These are phyloP conservation scores for Corythoichthys haematopterus DNA, from an alignment of 2,113 vertebrate genomes.

Conservation along the genomic window DNA sequence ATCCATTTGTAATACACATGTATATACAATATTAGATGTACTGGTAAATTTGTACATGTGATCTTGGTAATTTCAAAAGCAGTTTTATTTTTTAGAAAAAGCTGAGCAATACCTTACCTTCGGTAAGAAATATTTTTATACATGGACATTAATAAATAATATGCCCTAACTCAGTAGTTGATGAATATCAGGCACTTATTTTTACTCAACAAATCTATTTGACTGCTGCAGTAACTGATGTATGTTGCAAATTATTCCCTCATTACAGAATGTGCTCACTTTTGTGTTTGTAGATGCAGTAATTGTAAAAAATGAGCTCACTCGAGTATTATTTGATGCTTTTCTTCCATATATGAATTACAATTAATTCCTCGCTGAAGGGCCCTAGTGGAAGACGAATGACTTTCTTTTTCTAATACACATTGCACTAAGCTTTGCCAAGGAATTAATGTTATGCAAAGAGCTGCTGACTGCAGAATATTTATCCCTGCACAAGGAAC, in stretches of 20 bases:
- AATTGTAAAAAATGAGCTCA: conserved; percentile 59
- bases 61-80: too few species aligned
- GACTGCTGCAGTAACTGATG: conserved; percentile 38
- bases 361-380: conserved; percentile 50
- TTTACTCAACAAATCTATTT: not conserved
- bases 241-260: conserved; percentile 53
- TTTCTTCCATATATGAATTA: conserved; percentile 41
- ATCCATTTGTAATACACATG: not conserved
- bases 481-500: conserved; percentile 47
- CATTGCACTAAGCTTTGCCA: conserved; percentile 52
- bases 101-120: not conserved
- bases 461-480: conserved; percentile 56
- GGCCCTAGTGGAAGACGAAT: conserved; percentile 49
- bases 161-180: not conserved
- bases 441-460: conserved; percentile 57
- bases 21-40: not conserved
- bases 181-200: conserved; percentile 3
- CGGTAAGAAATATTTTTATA: not conserved
- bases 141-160: not conserved
- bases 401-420: conserved; percentile 47
- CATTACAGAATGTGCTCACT: conserved; percentile 43
- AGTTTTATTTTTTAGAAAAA: not conserved
- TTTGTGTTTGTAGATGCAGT: conserved; percentile 28
- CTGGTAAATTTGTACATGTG: not conserved
- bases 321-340: conserved; percentile 33